Evolutionary conservation across 2,797 vertebrate genomes (phyloP).

Genomic region (Oophaga sylvatica): DNA sequence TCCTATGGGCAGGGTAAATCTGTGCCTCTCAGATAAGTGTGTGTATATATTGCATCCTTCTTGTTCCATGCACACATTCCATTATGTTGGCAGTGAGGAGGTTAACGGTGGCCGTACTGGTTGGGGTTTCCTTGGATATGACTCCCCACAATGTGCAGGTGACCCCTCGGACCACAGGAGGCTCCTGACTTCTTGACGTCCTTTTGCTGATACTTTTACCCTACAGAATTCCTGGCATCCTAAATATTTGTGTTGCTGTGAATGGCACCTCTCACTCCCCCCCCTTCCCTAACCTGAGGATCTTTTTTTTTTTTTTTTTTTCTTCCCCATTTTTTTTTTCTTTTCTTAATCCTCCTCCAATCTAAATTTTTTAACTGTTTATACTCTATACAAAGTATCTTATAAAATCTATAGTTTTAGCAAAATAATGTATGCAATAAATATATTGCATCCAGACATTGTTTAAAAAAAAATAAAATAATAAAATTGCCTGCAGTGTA

Average conservation of each 20-base stretch:
- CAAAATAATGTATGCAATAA: too few species aligned
- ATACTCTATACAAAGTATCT: not conserved
- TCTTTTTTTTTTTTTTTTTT: too few species aligned
- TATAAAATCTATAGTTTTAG: not conserved
- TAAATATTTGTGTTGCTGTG: not conserved
- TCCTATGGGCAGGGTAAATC: not conserved
- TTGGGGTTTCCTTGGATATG: slow-evolving; percentile 24
- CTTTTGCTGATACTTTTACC: not conserved
- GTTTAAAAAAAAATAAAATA: too few species aligned
- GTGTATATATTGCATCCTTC: too few species aligned
- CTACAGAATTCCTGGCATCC: slow-evolving; percentile 6
- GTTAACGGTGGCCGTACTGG: not conserved
- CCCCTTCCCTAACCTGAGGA: too few species aligned
- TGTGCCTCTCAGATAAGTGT: not conserved
- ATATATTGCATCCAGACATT: too few species aligned
- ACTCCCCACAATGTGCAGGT: slow-evolving; percentile 18
- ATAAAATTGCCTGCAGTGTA: not conserved
- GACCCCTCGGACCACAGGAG: not conserved
- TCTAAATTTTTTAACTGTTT: not conserved
- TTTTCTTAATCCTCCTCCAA: not conserved
- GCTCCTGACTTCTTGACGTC: not conserved
- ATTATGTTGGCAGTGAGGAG: not conserved
- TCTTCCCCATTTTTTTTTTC: too few species aligned
- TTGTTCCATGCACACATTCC: too few species aligned
- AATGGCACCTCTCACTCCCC: not conserved